phyloP scores from a whole-genome alignment of 2,797 vertebrate species.

The Coccyzus lansbergi region DNA sequence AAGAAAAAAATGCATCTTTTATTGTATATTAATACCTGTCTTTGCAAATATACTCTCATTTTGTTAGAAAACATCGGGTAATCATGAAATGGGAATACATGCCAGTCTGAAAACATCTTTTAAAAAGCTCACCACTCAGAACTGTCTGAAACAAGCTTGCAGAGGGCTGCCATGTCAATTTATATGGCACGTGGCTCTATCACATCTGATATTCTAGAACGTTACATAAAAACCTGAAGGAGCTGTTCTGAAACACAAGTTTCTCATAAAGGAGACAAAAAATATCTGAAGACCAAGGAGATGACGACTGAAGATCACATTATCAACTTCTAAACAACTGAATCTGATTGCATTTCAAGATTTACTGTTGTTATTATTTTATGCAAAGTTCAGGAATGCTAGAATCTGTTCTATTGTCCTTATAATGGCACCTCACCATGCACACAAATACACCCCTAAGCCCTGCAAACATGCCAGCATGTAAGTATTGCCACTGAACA shows the following conservation, averaged over 20 bases:
- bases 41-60: neutral
- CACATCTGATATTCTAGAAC: neutral
- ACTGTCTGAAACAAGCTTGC: neutral
- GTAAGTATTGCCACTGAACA: neutral
- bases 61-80: neutral
- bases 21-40: neutral
- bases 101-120: neutral
- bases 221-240: neutral
- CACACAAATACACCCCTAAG: neutral
- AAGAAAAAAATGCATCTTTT: neutral
- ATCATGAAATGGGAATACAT: neutral
- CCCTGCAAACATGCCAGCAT: neutral
- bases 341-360: neutral
- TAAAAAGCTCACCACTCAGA: neutral
- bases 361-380: neutral
- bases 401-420: neutral
- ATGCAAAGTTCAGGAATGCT: neutral
- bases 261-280: neutral
- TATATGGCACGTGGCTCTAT: neutral
- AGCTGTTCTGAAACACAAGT: neutral
- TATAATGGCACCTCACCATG: neutral
- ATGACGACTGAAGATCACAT: fast-evolving
- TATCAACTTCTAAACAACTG: neutral
- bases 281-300: neutral
- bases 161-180: neutral